These are phyloP conservation scores for Pogonocherus hispidulus DNA, from an alignment of 2,888 invertebrate genomes.

Conservation along the genomic window DNA sequence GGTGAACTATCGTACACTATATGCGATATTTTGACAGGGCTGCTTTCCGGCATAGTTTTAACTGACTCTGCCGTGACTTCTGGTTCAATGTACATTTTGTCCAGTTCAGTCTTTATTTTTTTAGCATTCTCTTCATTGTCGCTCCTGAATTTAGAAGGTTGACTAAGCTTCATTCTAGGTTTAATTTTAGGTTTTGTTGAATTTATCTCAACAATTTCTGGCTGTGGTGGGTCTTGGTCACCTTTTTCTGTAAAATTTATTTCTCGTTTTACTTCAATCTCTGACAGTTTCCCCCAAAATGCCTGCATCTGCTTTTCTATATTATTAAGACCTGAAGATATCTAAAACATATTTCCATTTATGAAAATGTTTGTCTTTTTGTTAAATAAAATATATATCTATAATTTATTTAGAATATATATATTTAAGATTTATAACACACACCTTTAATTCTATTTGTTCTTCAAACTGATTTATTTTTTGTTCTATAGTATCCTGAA, in stretches of 20 bases:
- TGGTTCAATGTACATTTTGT: constrained; percentile 29
- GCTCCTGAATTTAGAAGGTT: constrained; percentile 15
- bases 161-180: constrained; percentile 46
- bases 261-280: constrained; percentile 55
- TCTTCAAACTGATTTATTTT: constrained; percentile 50
- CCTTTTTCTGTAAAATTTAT: neutral
- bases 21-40: neutral
- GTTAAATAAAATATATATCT: too few relatives aligned
- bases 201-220: neutral
- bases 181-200: constrained; percentile 44
- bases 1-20: constrained; percentile 11
- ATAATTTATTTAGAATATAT: too few relatives aligned
- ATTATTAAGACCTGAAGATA: constrained; percentile 58
- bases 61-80: constrained; percentile 1
- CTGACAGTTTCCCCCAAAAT: constrained; percentile 62
- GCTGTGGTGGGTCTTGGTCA: neutral
- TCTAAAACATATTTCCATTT: constrained; percentile 47
- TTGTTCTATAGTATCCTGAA: constrained; percentile 48
- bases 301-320: constrained; percentile 66
- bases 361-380: neutral
- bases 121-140: constrained; percentile 28
- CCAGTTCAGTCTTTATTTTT: constrained; percentile 36
- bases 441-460: constrained; percentile 51
- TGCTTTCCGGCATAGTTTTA: constrained; percentile 4
- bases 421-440: too few relatives aligned